phyloP scores from a whole-genome alignment of 2,888 invertebrate genomes.

The Luperina nickerlii region DNA sequence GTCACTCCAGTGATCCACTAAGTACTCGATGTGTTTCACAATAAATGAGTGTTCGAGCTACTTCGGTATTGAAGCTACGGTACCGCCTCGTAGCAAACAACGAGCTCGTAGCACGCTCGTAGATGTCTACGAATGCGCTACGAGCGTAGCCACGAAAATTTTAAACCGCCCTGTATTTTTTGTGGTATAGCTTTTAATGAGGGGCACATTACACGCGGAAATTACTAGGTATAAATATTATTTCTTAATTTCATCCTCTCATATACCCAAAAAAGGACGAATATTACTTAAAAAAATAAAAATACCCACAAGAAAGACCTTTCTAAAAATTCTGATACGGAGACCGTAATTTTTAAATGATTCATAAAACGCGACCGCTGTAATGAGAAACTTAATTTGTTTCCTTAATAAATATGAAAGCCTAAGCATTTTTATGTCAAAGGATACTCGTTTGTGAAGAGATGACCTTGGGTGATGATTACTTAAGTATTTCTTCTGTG shows the following conservation, averaged over 20 bases:
- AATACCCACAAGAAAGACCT: constrained; percentile 36
- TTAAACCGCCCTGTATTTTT: constrained; percentile 24
- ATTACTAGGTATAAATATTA: constrained; percentile 41
- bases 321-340: constrained; percentile 59
- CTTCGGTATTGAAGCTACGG: constrained; percentile 30
- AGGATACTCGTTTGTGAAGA: constrained; percentile 37
- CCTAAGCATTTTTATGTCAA: constrained; percentile 58
- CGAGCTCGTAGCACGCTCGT: constrained; percentile 40
- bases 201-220: constrained; percentile 19
- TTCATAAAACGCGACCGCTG: constrained; percentile 64
- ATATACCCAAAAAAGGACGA: constrained; percentile 27
- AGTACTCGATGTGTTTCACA: constrained; percentile 37
- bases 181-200: constrained; percentile 37
- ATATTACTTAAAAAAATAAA: constrained; percentile 34
- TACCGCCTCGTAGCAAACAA: constrained; percentile 38
- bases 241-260: constrained; percentile 38
- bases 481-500: neutral
- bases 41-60: constrained; percentile 36
- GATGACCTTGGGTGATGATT: constrained; percentile 47
- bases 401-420: constrained; percentile 64
- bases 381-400: constrained; percentile 69
- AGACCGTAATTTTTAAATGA: constrained; percentile 65
- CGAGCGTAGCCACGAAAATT: constrained; percentile 16
- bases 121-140: constrained; percentile 23
- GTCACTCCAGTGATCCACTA: constrained; percentile 25